A percentile compares a stretch with the other conserved stretches of the same genome.
Conservation (phyloP, 2,797 vertebrate species). For the Australoheros facetus region DNA sequence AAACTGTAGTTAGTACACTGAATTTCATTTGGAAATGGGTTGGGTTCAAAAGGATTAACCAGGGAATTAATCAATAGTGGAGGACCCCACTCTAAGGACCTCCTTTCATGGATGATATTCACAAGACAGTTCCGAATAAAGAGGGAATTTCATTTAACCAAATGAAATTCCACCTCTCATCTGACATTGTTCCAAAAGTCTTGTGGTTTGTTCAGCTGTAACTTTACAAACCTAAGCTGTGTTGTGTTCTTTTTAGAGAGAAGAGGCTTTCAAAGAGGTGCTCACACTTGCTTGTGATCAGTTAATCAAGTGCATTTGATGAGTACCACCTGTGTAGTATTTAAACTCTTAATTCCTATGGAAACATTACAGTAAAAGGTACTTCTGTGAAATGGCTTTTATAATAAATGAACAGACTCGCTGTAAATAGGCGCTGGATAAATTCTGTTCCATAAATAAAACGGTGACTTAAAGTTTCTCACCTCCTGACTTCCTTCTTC, state of each 20-base stretch:
- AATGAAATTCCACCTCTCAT: too few relatives aligned
- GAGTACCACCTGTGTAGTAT: neutral
- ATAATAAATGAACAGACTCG: neutral
- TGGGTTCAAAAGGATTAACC: neutral
- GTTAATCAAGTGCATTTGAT: neutral
- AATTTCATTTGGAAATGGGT: conserved; percentile 2
- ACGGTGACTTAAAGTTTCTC: neutral
- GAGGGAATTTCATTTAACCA: neutral
- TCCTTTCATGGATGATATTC: neutral
- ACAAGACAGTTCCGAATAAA: neutral
- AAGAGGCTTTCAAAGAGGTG: neutral
- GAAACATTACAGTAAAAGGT: neutral
- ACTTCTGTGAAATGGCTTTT: neutral
- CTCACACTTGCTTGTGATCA: neutral
- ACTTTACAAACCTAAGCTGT: neutral
- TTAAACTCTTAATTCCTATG: neutral
- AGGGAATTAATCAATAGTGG: neutral
- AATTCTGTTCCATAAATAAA: neutral
- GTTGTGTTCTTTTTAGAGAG: neutral
- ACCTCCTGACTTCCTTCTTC: neutral
- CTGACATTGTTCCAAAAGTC: neutral
- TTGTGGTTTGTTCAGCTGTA: neutral
- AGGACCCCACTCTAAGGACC: too few relatives aligned
- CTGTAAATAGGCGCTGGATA: neutral
- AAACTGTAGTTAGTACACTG: neutral